Evolutionary conservation across 2,797 vertebrate species (phyloP).

Genomic region (Emys orbicularis): DNA sequence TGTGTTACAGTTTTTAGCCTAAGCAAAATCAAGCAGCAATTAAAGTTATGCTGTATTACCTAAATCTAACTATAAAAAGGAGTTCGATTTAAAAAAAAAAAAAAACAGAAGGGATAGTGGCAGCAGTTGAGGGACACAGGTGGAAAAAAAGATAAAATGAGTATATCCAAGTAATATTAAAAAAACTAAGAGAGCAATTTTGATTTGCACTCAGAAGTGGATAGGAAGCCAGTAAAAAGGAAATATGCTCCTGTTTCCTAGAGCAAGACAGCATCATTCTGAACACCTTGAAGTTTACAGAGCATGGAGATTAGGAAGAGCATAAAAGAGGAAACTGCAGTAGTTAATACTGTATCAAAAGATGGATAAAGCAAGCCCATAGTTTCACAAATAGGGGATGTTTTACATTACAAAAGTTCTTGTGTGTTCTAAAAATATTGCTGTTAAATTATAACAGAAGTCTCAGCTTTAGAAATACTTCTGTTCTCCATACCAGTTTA

Average conservation of each 20-base stretch:
- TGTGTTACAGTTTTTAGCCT: background rate
- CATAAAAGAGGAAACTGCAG: background rate
- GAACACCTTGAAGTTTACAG: background rate
- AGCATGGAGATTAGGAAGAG: background rate
- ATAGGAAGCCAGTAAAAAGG: background rate
- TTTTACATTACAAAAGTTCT: background rate
- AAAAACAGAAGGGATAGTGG: background rate
- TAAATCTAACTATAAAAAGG: background rate
- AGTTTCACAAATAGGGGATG: background rate
- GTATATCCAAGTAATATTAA: background rate
- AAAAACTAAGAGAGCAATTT: background rate
- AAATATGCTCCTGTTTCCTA: background rate
- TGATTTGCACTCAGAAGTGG: background rate
- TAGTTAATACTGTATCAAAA: background rate
- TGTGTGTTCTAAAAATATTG: background rate
- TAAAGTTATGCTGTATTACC: background rate
- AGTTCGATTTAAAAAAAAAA: background rate
- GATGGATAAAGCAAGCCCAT: background rate
- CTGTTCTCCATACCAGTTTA: background rate
- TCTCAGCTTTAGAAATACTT: background rate
- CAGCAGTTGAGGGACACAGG: background rate
- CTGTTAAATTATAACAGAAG: background rate
- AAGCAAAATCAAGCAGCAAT: background rate
- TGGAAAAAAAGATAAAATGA: background rate
- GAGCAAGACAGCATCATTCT: background rate